These are phyloP conservation scores for Grammomys surdaster DNA, from an alignment of 2,113 vertebrate genomes.

Conservation along the genomic window DNA sequence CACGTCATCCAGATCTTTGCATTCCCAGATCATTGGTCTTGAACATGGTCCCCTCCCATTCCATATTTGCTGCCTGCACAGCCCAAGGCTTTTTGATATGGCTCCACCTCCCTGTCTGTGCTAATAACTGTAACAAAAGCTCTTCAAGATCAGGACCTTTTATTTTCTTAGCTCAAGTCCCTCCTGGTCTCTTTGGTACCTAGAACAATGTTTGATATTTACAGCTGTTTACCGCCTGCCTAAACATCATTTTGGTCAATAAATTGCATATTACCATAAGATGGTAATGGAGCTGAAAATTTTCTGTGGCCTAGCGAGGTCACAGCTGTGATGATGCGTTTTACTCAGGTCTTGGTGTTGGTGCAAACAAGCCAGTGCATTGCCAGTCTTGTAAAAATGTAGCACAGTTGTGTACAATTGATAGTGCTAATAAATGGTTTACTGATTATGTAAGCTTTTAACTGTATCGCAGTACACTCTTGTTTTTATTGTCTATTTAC, in stretches of 20 bases:
- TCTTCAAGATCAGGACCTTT: not conserved
- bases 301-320: not conserved
- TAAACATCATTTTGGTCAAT: not conserved
- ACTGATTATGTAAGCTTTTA: not conserved
- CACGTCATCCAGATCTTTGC: not conserved
- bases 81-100: not conserved
- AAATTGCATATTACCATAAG: not conserved
- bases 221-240: not conserved
- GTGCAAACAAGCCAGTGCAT: not conserved
- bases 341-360: not conserved
- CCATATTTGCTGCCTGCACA: not conserved
- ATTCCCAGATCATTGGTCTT: not conserved
- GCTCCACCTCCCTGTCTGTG: not conserved
- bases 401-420: not conserved
- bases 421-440: constrained; percentile 1
- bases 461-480: not conserved
- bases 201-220: not conserved
- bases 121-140: not conserved
- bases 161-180: not conserved
- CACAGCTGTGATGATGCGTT: not conserved
- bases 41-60: not conserved
- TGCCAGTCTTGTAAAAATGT: constrained; percentile 2
- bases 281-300: not conserved
- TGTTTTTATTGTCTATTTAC: not conserved
- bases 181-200: not conserved